Conservation (phyloP, 2,888 invertebrate species). For the Nemotelus pantherinus region DNA sequence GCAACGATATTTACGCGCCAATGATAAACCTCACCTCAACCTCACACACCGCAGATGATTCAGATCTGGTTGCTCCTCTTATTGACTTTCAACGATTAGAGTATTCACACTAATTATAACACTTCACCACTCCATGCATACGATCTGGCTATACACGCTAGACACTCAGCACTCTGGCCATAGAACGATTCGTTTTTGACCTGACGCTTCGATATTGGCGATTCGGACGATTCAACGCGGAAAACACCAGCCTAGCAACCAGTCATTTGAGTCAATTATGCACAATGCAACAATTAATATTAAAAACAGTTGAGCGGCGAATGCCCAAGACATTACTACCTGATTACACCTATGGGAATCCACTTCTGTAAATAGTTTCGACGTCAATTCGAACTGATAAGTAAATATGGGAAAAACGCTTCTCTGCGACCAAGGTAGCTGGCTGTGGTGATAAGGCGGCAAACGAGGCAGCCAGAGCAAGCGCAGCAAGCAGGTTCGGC, state of each 20-base stretch:
- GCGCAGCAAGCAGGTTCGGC: not conserved
- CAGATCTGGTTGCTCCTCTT: no score
- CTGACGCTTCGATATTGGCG: no score
- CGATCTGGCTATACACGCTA: no score
- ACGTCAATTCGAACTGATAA: slow-evolving; percentile 39
- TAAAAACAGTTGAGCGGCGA: slow-evolving; percentile 19
- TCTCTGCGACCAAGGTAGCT: not conserved
- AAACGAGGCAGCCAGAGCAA: not conserved
- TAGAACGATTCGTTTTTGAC: no score
- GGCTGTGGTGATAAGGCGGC: slow-evolving; percentile 17
- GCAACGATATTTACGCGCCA: no score
- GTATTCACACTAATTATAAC: no score
- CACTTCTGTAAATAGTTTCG: slow-evolving; percentile 35
- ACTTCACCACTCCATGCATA: no score
- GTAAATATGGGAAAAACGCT: slow-evolving; percentile 28
- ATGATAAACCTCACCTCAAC: no score
- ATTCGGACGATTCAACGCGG: not conserved
- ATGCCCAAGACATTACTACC: slow-evolving; percentile 11
- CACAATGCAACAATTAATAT: not conserved
- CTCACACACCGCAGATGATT: no score
- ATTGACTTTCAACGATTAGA: no score
- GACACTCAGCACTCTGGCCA: no score
- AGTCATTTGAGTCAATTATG: not conserved
- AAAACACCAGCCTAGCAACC: not conserved
- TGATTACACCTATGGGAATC: slow-evolving; percentile 39